These are phyloP conservation scores for Bolinopsis microptera DNA, from an alignment of 37 sponge, comb jelly and placozoan genomes.

Conservation along the genomic window DNA sequence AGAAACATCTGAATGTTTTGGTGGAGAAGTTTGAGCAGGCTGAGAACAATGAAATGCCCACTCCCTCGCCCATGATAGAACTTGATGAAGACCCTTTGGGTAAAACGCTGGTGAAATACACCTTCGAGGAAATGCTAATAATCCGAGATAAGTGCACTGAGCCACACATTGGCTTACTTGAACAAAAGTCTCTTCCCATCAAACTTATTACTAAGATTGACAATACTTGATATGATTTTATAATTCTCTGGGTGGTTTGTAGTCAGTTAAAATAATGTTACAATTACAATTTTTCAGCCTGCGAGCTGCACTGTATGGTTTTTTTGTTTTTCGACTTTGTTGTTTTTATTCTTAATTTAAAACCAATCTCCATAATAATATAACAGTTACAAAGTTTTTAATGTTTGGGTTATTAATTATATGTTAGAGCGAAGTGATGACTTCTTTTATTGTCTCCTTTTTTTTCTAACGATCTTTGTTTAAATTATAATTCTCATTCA, in stretches of 20 bases:
- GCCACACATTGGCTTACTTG: background rate
- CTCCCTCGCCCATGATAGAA: background rate
- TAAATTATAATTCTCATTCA: background rate
- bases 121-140: background rate
- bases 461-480: background rate
- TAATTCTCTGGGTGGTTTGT: too few species aligned
- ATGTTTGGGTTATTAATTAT: background rate
- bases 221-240: background rate
- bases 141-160: background rate
- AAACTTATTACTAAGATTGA: background rate
- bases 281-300: too few species aligned
- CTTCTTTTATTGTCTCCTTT: background rate
- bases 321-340: background rate
- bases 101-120: background rate
- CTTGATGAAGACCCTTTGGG: background rate
- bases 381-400: background rate
- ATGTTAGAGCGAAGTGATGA: background rate
- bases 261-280: too few species aligned
- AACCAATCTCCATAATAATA: background rate
- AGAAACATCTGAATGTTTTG: constrained; percentile 51
- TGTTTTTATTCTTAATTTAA: background rate
- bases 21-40: constrained; percentile 24
- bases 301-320: too few species aligned
- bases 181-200: background rate
- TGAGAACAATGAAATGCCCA: background rate